Conservation (phyloP, 92 coral and sea anemone species). For the Hydrozoanthus gracilis region DNA sequence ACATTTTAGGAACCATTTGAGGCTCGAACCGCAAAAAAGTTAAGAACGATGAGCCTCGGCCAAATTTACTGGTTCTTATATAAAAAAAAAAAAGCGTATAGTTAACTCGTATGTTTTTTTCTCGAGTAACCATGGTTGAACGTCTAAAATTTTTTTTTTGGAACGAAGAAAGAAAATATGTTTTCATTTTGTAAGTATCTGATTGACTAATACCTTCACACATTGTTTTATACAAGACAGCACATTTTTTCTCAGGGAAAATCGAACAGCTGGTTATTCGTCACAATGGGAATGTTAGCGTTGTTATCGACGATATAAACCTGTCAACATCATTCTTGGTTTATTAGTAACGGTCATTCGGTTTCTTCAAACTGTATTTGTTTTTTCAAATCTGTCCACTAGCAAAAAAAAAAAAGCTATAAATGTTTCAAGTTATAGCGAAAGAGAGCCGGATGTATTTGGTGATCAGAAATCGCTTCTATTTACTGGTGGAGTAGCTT, state of each 20-base stretch:
- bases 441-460: too few relatives aligned
- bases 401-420: too few relatives aligned
- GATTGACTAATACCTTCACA: background rate
- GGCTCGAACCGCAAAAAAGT: too few relatives aligned
- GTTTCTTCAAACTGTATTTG: background rate
- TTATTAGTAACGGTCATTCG: background rate
- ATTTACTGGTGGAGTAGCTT: background rate
- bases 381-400: background rate
- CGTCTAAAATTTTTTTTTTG: background rate
- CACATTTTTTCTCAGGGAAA: background rate
- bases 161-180: background rate
- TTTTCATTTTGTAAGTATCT: background rate
- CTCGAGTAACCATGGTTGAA: too few relatives aligned
- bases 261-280: background rate
- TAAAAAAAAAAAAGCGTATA: too few relatives aligned
- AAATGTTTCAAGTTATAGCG: too few relatives aligned
- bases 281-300: background rate
- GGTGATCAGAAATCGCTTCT: too few relatives aligned
- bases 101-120: too few relatives aligned
- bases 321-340: background rate
- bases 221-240: background rate
- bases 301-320: slow-evolving; percentile 7
- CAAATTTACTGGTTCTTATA: too few relatives aligned
- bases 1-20: too few relatives aligned
- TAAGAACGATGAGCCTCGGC: too few relatives aligned